Evolutionary conservation across 2,888 invertebrate species (phyloP).

Genomic region (Ethmia dodecea): DNA sequence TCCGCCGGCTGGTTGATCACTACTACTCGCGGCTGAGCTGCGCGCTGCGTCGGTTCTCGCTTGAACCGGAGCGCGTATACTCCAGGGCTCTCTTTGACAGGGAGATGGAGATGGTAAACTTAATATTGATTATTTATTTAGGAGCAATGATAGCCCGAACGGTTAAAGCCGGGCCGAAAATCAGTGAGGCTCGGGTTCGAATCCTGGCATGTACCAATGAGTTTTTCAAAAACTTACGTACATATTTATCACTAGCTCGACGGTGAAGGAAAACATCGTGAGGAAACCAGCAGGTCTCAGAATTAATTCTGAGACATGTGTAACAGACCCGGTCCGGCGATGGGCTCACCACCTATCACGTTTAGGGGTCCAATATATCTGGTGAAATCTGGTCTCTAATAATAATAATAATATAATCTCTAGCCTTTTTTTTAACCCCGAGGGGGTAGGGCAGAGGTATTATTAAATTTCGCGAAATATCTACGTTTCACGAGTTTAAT

Average conservation of each 20-base stretch:
- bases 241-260: background rate
- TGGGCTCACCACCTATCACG: too few species aligned
- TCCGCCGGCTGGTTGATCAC: constrained; percentile 25
- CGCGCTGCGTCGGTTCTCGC: constrained; percentile 28
- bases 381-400: too few species aligned
- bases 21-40: constrained; percentile 32
- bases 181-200: too few species aligned
- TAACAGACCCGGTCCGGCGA: too few species aligned
- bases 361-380: too few species aligned
- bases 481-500: too few species aligned
- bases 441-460: too few species aligned
- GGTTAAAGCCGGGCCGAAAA: too few species aligned
- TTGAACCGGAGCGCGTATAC: constrained; percentile 36
- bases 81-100: constrained; percentile 37
- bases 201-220: background rate
- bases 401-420: too few species aligned
- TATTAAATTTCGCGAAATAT: too few species aligned
- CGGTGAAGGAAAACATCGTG: background rate
- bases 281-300: background rate
- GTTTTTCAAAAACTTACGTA: background rate
- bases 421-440: too few species aligned
- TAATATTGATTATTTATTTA: constrained; percentile 1
- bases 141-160: background rate
- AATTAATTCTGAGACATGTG: background rate
- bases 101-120: constrained; percentile 42